These are phyloP conservation scores for Acropora yongei DNA, from an alignment of 64 coral and sea anemone species.

Conservation along the genomic window DNA sequence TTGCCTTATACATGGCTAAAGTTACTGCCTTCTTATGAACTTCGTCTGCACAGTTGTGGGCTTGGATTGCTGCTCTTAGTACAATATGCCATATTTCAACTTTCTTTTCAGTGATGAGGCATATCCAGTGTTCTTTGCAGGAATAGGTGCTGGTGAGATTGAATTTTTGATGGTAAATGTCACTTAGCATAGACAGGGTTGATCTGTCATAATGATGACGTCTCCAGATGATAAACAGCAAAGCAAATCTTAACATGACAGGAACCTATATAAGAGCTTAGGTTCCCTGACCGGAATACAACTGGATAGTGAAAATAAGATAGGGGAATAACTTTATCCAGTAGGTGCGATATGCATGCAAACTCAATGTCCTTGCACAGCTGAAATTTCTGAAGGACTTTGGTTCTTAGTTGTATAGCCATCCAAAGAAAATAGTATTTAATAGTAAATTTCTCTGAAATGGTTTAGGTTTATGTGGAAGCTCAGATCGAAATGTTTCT, in stretches of 20 bases:
- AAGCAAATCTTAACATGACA: constrained; percentile 69
- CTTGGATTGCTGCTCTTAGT: constrained; percentile 35
- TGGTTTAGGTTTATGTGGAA: too few relatives aligned
- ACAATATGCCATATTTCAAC: constrained; percentile 9
- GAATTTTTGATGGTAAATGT: constrained; percentile 55
- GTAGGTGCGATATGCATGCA: constrained; percentile 9
- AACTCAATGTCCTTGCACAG: constrained; percentile 71
- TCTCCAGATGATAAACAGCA: constrained; percentile 67
- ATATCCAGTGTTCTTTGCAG: constrained; percentile 43
- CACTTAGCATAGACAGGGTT: constrained; percentile 69
- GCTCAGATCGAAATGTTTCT: too few relatives aligned
- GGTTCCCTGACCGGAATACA: constrained; percentile 59
- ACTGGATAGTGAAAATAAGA: constrained; percentile 63
- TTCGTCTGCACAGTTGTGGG: constrained; percentile 51
- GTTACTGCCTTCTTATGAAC: constrained; percentile 63
- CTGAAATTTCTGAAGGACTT: constrained; percentile 67
- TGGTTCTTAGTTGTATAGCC: constrained; percentile 62
- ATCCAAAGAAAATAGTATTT: constrained; percentile 55
- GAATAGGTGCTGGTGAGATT: constrained; percentile 46
- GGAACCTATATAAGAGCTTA: neutral
- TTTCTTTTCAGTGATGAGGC: constrained; percentile 68
- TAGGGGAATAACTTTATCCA: constrained; percentile 69
- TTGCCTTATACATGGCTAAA: constrained; percentile 50
- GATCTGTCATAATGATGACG: constrained; percentile 69
- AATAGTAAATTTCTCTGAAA: constrained; percentile 8